Evolutionary conservation across 2,888 invertebrate species (phyloP), one percentile per base, ranked within the genome.

Genomic region (Marasmarcha lunaedactyla): DNA sequence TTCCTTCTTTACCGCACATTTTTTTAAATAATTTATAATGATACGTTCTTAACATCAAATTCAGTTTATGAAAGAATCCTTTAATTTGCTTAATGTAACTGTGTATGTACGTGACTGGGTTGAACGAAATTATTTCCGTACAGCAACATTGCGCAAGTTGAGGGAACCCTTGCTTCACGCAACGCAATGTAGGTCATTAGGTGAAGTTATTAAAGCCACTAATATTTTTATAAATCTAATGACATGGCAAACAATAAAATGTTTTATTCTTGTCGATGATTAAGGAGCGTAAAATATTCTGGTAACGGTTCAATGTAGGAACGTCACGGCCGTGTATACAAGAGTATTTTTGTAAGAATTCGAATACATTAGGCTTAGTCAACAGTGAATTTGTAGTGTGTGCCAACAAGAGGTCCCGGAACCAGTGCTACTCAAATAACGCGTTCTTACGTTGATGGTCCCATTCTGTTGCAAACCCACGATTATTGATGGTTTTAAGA

Each of bases 281-380:
- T 30, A 30, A 30, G 10, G 2, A 9, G 9, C 2, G 30, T 30
- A 11, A 30, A 30, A 11, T n/a, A 30, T 30, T 54, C 47, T 52
- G 41, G 46, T 41, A 20, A 48, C 50, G 53, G 55, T 54, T 55
- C 51, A 54, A 51, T 52, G 48, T 57, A 59, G 63, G 62, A 71
- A 64, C 63, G 66, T 63, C 67, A 71, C 55, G 73, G 69, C 56
- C 67, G 56, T 62, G 66, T 65, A 59, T 65, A 69, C 58, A 59
- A 57, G 57, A 62, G 58, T 73, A 71, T 72, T 73, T 71, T 67
- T 59, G 65, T 71, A 62, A 55, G 58, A 52, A 64, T 69, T 64
- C 57, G 57, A 62, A 65, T 59, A 63, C 30, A 30, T 30, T 30
- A 30, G 30, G 30, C 30, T 30, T 30, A 30, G n/a, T 11, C 30